phyloP scores from a whole-genome alignment of 2,113 vertebrate species.

The Tichodroma muraria region DNA sequence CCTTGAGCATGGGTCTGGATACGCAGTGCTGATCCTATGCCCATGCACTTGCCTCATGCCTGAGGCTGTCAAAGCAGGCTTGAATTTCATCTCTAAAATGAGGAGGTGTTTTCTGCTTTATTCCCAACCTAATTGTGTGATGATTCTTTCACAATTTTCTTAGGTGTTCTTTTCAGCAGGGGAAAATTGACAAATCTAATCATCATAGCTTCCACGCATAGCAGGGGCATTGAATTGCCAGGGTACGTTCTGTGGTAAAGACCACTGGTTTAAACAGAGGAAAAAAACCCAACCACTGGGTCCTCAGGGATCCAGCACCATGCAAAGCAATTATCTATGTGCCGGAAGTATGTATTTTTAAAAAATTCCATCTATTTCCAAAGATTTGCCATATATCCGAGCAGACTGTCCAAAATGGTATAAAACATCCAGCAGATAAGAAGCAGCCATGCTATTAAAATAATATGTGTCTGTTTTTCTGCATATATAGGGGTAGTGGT shows the following conservation, averaged over 20 bases:
- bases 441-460: not conserved
- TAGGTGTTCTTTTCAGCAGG: not conserved
- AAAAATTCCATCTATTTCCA: not conserved
- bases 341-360: not conserved
- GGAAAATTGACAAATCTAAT: not conserved
- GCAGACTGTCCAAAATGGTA: not conserved
- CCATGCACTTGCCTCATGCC: not conserved
- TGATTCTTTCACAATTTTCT: not conserved
- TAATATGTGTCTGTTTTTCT: not conserved
- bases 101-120: not conserved
- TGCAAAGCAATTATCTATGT: not conserved
- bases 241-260: not conserved
- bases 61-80: not conserved
- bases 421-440: not conserved
- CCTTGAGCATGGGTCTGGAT: accelerated
- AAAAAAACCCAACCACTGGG: accelerated
- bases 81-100: not conserved
- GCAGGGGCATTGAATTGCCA: not conserved
- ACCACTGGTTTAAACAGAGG: not conserved
- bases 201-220: accelerated
- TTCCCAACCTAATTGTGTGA: not conserved
- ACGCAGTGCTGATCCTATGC: not conserved
- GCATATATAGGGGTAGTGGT: not conserved
- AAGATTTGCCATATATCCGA: not conserved
- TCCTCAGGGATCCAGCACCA: not conserved